Evolutionary conservation across 2,113 vertebrate genomes (phyloP), one percentile per base, ranked within the genome.

Genomic region (Microcebus lehilahytsara): DNA sequence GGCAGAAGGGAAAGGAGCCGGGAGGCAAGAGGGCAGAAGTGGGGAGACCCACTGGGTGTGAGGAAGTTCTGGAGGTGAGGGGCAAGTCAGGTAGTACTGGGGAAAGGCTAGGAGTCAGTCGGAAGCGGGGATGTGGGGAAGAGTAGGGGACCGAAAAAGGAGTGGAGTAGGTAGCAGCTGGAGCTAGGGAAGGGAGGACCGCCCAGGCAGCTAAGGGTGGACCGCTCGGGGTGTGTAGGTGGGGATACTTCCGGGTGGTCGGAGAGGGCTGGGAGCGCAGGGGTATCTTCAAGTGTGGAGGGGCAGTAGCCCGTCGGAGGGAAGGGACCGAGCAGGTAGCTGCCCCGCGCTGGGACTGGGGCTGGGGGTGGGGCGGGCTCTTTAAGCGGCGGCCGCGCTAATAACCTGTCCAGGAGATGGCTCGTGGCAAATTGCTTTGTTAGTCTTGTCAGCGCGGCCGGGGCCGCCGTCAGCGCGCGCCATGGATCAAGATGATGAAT

Each of bases 401-500:
- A 99, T 99, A 99, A 99, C 99, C 99, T 99, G 99, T 99, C 99
- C 98, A 98, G 98, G 99, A 99, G 99, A 99, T 99, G 98, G 99
- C 99, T 99, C 98, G 99, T 99, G 99, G 99, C 99, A 99, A 99
- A 99, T 99, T 99, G 99, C 99, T 99, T 99, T 99, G 99, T 99
- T 99, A 99, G 99, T 99, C 99, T 99, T 99, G 99, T 99, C 99
- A 99, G 98, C 96, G 94, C 97, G 97, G 98, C 99, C 99, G 99
- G 98, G 99, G 99, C 99, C 99, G 99, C 99, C 99, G 99, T 99
- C 99, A 99, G 99, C 99, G 99, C 99, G 99, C 99, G 99, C 99
- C 99, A 99, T 99, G 99, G 99, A 99, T 99, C 99, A 99, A 99
- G 99, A 99, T 99, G 99, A 99, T 99, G 99, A 99, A 99, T 99